Evolutionary conservation across 2,113 vertebrate species (phyloP).

Genomic region (Xenus cinereus): DNA sequence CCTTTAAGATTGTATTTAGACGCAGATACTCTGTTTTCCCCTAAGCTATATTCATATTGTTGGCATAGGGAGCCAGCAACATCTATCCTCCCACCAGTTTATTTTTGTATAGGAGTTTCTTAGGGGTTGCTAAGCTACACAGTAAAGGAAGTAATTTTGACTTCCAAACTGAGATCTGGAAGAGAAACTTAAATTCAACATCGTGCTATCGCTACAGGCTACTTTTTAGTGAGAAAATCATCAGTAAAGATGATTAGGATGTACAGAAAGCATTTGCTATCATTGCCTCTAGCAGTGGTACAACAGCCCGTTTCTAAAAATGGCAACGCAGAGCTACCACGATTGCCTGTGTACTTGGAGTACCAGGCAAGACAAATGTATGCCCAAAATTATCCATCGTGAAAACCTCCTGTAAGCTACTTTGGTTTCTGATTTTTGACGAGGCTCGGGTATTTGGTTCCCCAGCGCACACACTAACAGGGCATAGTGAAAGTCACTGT

Average conservation of each 20-base stretch:
- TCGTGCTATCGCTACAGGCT: neutral
- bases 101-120: neutral
- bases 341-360: neutral
- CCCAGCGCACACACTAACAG: neutral
- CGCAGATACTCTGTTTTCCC: neutral
- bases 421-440: neutral
- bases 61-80: neutral
- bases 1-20: neutral
- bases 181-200: neutral
- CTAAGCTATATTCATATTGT: neutral
- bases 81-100: neutral
- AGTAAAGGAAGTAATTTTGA: neutral
- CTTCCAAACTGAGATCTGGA: neutral
- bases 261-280: neutral
- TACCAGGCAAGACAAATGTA: neutral
- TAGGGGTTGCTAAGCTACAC: neutral
- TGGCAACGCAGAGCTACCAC: neutral
- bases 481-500: neutral
- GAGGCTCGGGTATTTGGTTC: neutral
- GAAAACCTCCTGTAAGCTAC: neutral
- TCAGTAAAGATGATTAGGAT: neutral
- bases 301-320: neutral
- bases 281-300: neutral
- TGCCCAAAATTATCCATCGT: neutral
- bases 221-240: neutral